Base-by-base conservation (phyloP, 2,888 invertebrate genomes). In the Tromatobia lineatoria region DNA sequence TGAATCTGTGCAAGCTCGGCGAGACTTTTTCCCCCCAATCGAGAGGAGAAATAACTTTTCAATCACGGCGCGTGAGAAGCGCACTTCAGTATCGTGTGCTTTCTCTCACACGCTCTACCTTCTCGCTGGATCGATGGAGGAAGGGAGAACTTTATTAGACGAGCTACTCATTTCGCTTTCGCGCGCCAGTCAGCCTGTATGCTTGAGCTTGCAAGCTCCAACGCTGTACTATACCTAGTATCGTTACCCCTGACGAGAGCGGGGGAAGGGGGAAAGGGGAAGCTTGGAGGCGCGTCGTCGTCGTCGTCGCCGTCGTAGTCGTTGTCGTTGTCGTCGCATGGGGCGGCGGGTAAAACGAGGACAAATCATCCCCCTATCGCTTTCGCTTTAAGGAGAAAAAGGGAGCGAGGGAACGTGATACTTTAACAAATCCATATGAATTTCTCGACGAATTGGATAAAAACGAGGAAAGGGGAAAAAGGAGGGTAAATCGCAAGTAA, bases 361-460 rank as follows among this genome's bases (percentile, higher is more conserved):
- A 78, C 74, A 74, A 82, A 82, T 78, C 78, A 74, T 82, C 61
- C 67, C 25, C 61, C 77, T 67, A 81, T 71, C 81, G 76, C 57
- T 61, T 80, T 69, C 66, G 71, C 50, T 82, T 59, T 29, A 57
- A 71, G 13, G 54, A 64, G 54, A n/a, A 52, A 38, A 38, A n/a
- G 50, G 54, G 18, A 8, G 25, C 15, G 42, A 59, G n/a, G 66
- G 61, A 78, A 74, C 59, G 67, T 54, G 78, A 82, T 73, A 69
- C 73, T 77, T 77, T 59, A 47, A 50, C 42, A 67, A 69, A 74
- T 74, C 59, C 74, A 42, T 69, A 74, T 74, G 78, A 78, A 78
- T 82, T 82, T 71, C 42, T 20, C 42, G 57, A 29, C 25, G 52
- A n/a, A 10, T 34, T 18, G 29, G n/a, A 59, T 59, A 59, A 54